A percentile compares a stretch with the other conserved stretches of the same genome.
phyloP scores from a whole-genome alignment of 2,113 vertebrate species.

The Lonchura striata region DNA sequence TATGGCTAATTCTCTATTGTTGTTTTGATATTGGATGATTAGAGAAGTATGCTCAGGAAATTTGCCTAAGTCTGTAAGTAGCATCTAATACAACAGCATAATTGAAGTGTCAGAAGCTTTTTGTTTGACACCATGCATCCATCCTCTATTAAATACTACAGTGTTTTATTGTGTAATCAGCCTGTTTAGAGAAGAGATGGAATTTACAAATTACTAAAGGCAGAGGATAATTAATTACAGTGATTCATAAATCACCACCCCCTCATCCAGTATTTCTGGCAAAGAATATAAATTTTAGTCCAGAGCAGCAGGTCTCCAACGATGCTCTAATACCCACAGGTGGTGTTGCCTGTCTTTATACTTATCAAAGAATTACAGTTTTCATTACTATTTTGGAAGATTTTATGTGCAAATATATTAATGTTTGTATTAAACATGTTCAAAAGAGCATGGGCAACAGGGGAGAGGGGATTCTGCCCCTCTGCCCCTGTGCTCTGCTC shows the following conservation, averaged over 20 bases:
- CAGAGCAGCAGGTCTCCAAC: neutral
- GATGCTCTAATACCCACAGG: neutral
- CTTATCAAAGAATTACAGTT: neutral
- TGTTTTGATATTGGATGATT: neutral
- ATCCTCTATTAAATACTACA: neutral
- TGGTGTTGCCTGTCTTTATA: neutral
- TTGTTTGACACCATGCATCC: neutral
- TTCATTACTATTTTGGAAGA: neutral
- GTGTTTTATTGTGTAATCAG: neutral
- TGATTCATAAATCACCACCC: neutral
- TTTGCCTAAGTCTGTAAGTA: neutral
- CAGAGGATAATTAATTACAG: neutral
- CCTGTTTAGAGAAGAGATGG: neutral
- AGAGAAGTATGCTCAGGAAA: neutral
- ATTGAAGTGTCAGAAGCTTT: neutral
- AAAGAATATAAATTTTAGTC: neutral
- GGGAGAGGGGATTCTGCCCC: neutral
- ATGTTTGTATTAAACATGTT: neutral
- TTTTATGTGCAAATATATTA: neutral
- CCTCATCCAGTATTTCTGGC: neutral
- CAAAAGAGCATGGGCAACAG: neutral
- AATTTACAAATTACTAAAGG: neutral
- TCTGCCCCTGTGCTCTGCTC: neutral
- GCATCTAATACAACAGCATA: neutral
- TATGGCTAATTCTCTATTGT: neutral